phyloP scores from a whole-genome alignment of 1,140 invertebrate genomes.

The Eupristina koningsbergeri region DNA sequence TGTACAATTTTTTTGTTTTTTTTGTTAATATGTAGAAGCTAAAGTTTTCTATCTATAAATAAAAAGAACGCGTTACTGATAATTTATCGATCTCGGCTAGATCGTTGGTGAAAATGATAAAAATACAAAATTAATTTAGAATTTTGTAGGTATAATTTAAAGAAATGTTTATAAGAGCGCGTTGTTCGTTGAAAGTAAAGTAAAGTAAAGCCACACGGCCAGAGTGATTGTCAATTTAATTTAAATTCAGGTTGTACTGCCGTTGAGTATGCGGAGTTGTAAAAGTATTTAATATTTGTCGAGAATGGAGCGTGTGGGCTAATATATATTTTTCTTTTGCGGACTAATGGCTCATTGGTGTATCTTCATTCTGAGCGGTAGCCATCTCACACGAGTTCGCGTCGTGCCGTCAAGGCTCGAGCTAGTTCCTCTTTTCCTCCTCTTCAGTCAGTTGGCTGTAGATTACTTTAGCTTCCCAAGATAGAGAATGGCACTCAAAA shows the following conservation, averaged over 20 bases:
- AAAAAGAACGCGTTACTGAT: too few species aligned
- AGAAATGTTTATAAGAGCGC: too few species aligned
- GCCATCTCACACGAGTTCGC: background rate
- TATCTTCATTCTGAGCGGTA: background rate
- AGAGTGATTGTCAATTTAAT: too few species aligned
- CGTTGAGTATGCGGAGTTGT: slow-evolving; percentile 5
- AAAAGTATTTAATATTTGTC: slow-evolving; percentile 31
- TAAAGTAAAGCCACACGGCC: too few species aligned
- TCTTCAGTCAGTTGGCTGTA: background rate
- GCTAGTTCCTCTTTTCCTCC: slow-evolving; percentile 26
- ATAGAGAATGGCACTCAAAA: slow-evolving; percentile 31
- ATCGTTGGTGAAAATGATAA: too few species aligned
- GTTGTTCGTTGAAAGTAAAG: too few species aligned
- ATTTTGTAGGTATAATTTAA: too few species aligned
- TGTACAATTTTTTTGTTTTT: too few species aligned
- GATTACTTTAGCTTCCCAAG: slow-evolving; percentile 1
- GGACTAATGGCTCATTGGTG: background rate
- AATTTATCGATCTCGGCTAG: too few species aligned
- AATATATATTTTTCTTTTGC: background rate
- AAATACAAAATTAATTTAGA: too few species aligned
- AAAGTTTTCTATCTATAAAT: too few species aligned
- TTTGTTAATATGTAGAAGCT: too few species aligned
- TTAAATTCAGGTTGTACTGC: background rate
- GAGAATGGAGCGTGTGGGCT: background rate
- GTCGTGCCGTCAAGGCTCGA: slow-evolving; percentile 34